Evolutionary conservation across 2,888 invertebrate genomes (phyloP), one percentile per base, ranked within the genome.

Genomic region (Acronicta leporina): DNA sequence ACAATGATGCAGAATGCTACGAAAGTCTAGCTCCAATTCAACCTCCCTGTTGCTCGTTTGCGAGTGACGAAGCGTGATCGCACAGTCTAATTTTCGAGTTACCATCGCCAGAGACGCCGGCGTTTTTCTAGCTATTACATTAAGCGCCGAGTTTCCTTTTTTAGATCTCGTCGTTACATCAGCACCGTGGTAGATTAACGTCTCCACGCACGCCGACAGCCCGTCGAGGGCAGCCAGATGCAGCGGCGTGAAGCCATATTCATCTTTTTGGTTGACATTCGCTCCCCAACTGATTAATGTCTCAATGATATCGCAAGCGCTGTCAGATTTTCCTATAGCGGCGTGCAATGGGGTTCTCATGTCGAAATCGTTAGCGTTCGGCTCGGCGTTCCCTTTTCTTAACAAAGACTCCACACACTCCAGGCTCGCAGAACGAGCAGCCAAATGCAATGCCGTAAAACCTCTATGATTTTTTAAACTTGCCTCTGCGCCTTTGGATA

Each of bases 101-200:
- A 98, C 96, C 95, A 97, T 97, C 38, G 97, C 96, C 75, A 98
- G 95, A 16, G 97, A 97, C 11, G 97, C 97, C 11, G 98, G 98
- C 4, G 98, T 98, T 92, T 98, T 98, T 66, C 98, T 95, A 16
- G 97, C 96, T 65, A 98, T 97, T 68, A 98, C 97, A 77, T 97
- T 97, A 63, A 98, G 92, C 27, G 98, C 98, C 9, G 97, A 97
- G 85, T 97, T 97, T 60, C 98, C 98, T 81, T 97, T 98, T 87
- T 97, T 97, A 51, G 98, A 98, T 81, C 97, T 96, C 2, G 97
- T 97, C 13, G 97, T 98, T n/a, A 98, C 97, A 92, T 98, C 98
- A 49, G 98, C 98, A 5, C 98, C 98, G 84, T 97, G 96, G 82
- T 96, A 97, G 65, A 98, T 96, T 68, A 98, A 90, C 72, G 97